A percentile compares a stretch with the other conserved stretches of the same genome.
Evolutionary conservation across 2,888 invertebrate genomes (phyloP).

Genomic region (Ornithoptera priamus): DNA sequence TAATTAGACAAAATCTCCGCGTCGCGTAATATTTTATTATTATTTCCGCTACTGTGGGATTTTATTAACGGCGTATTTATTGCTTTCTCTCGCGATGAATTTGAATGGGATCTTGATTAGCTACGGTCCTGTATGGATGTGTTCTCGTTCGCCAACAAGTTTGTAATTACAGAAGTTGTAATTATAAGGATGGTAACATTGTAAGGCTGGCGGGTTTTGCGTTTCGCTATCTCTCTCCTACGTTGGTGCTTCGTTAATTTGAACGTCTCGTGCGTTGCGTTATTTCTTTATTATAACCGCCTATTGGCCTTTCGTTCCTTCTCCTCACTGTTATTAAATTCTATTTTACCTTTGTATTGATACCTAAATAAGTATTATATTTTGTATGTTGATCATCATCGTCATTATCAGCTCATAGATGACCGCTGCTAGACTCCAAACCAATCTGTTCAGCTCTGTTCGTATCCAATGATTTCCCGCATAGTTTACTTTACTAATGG

Average conservation of each 20-base stretch:
- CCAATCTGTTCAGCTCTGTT: too few relatives aligned
- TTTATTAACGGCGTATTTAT: slow-evolving; percentile 77
- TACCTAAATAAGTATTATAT: not conserved
- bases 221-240: slow-evolving; percentile 61
- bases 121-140: slow-evolving; percentile 60
- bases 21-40: slow-evolving; percentile 78
- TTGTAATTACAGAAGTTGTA: slow-evolving; percentile 75
- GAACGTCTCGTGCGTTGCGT: slow-evolving; percentile 51
- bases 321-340: slow-evolving; percentile 24
- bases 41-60: slow-evolving; percentile 72
- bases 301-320: slow-evolving; percentile 37
- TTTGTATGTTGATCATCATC: too few relatives aligned
- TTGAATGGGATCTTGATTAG: slow-evolving; percentile 75
- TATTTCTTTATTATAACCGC: slow-evolving; percentile 25
- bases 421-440: too few relatives aligned
- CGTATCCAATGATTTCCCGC: too few relatives aligned
- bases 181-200: slow-evolving; percentile 71
- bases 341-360: not conserved
- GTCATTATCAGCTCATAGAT: too few relatives aligned
- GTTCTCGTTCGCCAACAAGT: slow-evolving; percentile 56
- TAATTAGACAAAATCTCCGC: slow-evolving; percentile 77
- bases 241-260: slow-evolving; percentile 75
- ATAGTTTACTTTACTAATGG: too few relatives aligned
- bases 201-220: slow-evolving; percentile 60
- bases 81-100: slow-evolving; percentile 70